Evolutionary conservation across 2,113 vertebrate genomes (phyloP).

Genomic region (Mesitornis unicolor): DNA sequence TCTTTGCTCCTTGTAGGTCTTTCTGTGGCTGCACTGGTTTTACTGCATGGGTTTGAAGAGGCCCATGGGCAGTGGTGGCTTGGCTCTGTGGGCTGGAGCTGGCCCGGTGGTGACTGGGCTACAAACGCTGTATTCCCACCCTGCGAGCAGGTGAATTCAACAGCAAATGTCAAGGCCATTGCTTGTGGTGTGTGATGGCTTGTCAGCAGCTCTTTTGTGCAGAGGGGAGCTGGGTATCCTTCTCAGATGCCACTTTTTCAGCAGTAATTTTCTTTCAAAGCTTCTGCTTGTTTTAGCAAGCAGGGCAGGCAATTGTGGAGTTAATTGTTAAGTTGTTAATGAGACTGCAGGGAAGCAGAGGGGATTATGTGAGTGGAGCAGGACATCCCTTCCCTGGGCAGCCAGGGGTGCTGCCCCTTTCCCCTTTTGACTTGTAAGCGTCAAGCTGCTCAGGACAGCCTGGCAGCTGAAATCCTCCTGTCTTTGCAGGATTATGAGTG

Average conservation of each 20-base stretch:
- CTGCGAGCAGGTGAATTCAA: background rate
- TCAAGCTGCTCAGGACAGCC: background rate
- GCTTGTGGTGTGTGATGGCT: background rate
- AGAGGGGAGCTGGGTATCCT: background rate
- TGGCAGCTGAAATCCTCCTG: background rate
- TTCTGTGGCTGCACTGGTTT: background rate
- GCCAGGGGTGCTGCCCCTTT: background rate
- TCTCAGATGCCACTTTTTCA: background rate
- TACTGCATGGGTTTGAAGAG: background rate
- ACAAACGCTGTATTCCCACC: background rate
- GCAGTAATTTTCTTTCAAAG: background rate
- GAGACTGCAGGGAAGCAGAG: background rate
- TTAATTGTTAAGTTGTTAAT: background rate
- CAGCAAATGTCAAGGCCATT: fast-evolving
- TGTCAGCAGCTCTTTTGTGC: background rate
- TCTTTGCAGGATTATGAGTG: background rate
- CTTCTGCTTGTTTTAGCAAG: background rate
- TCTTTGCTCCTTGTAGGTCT: background rate
- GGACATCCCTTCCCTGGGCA: background rate
- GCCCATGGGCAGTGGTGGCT: background rate
- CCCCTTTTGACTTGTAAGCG: background rate
- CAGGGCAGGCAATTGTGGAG: fast-evolving
- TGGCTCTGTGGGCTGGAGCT: background rate
- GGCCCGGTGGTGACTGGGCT: background rate
- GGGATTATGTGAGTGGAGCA: background rate